Evolutionary conservation across 2,113 vertebrate genomes (phyloP).

Genomic region (Pseudolaguvia tuberculata): DNA sequence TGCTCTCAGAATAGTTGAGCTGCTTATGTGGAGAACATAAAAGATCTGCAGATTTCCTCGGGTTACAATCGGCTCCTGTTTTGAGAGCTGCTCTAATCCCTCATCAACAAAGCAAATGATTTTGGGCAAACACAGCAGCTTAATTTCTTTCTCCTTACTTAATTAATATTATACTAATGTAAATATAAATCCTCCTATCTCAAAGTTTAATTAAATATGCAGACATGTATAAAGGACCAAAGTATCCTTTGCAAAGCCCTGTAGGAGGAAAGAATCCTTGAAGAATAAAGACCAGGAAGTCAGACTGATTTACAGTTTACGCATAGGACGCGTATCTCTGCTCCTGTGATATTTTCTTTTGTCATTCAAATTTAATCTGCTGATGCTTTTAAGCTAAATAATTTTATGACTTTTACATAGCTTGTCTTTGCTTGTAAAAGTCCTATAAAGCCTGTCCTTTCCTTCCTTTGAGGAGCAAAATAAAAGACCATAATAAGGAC

Average conservation of each 20-base stretch:
- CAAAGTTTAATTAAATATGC: conserved; percentile 23
- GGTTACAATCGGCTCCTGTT: conserved; percentile 48
- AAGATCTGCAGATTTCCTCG: conserved; percentile 39
- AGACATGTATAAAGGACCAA: conserved; percentile 9
- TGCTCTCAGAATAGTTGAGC: conserved; percentile 30
- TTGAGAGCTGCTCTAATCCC: conserved; percentile 40
- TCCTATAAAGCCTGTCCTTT: too few relatives aligned
- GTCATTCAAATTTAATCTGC: too few relatives aligned
- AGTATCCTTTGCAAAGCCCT: conserved; percentile 38
- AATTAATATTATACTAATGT: conserved; percentile 43
- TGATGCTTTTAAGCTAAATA: too few relatives aligned
- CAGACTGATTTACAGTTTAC: neutral
- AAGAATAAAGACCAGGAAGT: neutral
- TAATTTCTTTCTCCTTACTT: conserved; percentile 48
- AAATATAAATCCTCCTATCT: conserved; percentile 33
- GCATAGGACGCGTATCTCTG: neutral
- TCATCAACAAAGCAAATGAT: conserved; percentile 44
- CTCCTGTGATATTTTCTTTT: neutral
- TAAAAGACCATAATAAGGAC: too few relatives aligned
- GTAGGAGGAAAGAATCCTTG: neutral
- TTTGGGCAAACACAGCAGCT: conserved; percentile 48
- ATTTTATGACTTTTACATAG: too few relatives aligned
- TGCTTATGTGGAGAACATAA: conserved; percentile 27
- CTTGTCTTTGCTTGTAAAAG: too few relatives aligned
- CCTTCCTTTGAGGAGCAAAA: too few relatives aligned